Conservation (phyloP, 2,888 invertebrate genomes). For the Eristalis arbustorum region DNA sequence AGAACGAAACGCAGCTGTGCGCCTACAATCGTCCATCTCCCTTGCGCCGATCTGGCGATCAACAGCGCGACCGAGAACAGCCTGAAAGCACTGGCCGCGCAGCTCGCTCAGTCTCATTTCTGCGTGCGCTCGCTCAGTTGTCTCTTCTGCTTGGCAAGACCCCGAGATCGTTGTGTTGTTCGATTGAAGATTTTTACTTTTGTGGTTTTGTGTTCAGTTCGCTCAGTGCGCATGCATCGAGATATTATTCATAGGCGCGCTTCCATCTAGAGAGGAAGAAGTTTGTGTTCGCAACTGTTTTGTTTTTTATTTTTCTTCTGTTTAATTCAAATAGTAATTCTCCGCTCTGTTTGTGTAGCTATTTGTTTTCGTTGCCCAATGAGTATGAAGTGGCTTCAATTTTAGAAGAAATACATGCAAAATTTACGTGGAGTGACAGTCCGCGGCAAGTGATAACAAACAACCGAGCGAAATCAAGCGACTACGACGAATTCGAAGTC, state of each 20-base stretch:
- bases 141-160: slow-evolving; percentile 32
- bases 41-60: background rate
- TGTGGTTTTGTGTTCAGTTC: slow-evolving; percentile 56
- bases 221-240: slow-evolving; percentile 70
- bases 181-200: slow-evolving; percentile 47
- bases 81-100: slow-evolving; percentile 13
- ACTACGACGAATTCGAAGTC: slow-evolving; percentile 21
- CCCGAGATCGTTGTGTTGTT: slow-evolving; percentile 17
- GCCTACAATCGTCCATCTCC: background rate
- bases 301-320: slow-evolving; percentile 26
- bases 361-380: slow-evolving; percentile 2
- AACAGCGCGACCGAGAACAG: slow-evolving; percentile 8
- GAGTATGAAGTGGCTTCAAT: background rate
- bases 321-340: too few species aligned
- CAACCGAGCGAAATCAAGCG: slow-evolving; percentile 51
- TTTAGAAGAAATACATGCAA: background rate
- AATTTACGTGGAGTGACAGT: slow-evolving; percentile 32
- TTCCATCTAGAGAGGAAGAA: slow-evolving; percentile 79
- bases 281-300: slow-evolving; percentile 51
- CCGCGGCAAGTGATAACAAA: slow-evolving; percentile 38
- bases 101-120: slow-evolving; percentile 55
- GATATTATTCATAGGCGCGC: slow-evolving; percentile 79
- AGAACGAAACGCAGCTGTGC: background rate
- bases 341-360: slow-evolving; percentile 9
- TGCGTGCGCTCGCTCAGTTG: slow-evolving; percentile 60